phyloP scores from a whole-genome alignment of 2,888 invertebrate genomes.

The Cancer borealis region DNA sequence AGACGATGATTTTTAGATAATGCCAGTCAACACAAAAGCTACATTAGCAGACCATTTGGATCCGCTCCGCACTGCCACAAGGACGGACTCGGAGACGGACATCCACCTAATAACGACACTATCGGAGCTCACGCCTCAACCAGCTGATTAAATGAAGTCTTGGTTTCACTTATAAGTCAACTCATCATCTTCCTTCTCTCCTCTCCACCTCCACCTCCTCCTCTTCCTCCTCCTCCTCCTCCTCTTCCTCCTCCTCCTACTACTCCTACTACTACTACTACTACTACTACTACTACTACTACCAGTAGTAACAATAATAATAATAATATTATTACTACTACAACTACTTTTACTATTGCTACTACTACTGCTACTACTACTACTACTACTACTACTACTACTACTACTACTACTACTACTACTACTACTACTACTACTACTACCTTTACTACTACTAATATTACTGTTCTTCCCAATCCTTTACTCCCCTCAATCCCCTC shows the following conservation, averaged over 20 bases:
- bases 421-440: not conserved
- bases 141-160: not conserved
- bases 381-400: too few species aligned
- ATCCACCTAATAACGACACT: not conserved
- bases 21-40: not conserved
- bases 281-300: too few species aligned
- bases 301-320: too few species aligned
- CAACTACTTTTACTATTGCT: too few species aligned
- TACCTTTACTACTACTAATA: too few species aligned
- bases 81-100: not conserved
- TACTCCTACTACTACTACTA: too few species aligned
- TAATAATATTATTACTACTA: too few species aligned
- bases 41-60: conserved; percentile 9
- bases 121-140: not conserved
- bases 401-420: too few species aligned
- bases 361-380: too few species aligned
- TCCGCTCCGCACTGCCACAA: not conserved
- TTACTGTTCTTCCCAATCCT: not conserved
- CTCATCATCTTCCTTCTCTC: not conserved
- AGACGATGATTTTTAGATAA: conserved; percentile 40
- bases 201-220: not conserved
- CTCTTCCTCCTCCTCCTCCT: not conserved
- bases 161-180: not conserved
- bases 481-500: not conserved
- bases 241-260: not conserved